Evolutionary conservation across 92 coral and sea anemone species (phyloP).

Genomic region (Actinostola sp.): DNA sequence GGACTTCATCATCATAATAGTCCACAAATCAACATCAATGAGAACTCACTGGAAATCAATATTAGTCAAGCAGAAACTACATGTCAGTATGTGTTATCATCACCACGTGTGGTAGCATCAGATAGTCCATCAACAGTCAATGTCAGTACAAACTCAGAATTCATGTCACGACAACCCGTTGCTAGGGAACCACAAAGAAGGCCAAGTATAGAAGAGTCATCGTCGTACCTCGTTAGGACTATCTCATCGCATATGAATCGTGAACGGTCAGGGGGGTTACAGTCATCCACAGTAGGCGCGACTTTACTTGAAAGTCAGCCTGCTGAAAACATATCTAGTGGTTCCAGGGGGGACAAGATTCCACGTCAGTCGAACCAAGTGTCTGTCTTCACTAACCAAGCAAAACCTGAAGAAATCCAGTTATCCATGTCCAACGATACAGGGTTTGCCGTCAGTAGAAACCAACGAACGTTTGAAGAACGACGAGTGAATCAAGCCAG

Average conservation of each 20-base stretch:
- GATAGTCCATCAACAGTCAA: constrained; percentile 75
- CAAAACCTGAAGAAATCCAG: constrained; percentile 16
- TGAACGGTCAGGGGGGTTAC: constrained; percentile 50
- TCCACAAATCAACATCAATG: constrained; percentile 48
- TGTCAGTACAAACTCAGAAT: constrained; percentile 70
- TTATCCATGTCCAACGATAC: constrained; percentile 3
- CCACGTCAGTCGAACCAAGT: constrained; percentile 64
- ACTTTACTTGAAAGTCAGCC: constrained; percentile 75
- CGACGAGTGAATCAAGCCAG: constrained; percentile 28
- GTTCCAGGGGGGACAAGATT: constrained; percentile 49
- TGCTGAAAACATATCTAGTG: constrained; percentile 12
- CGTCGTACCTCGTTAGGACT: constrained; percentile 56
- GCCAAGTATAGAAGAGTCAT: constrained; percentile 53
- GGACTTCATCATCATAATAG: constrained; percentile 32
- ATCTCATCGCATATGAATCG: constrained; percentile 64
- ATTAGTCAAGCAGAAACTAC: constrained; percentile 50
- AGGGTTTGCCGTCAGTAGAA: constrained; percentile 12
- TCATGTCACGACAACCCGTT: constrained; percentile 83
- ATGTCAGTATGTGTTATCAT: constrained; percentile 68
- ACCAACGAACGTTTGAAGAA: constrained; percentile 25
- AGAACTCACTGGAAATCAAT: constrained; percentile 40
- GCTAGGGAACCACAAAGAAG: constrained; percentile 66
- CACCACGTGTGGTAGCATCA: constrained; percentile 73
- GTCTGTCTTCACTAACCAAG: constrained; percentile 55
- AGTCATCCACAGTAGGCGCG: constrained; percentile 77